Conservation (phyloP, 1,140 invertebrate species). For the Armadillidium nasatum region DNA sequence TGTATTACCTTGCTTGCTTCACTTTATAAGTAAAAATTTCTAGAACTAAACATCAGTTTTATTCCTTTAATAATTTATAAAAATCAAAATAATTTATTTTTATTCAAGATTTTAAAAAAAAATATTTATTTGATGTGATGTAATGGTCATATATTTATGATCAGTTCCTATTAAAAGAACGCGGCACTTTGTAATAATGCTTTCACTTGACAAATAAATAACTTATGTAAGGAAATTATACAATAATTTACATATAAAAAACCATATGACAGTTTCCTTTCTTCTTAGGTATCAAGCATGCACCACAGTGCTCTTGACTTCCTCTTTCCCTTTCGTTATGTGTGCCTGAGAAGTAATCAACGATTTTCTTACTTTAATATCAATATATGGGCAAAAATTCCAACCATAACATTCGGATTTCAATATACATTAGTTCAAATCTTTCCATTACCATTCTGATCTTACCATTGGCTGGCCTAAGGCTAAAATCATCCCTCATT, state of each 20-base stretch:
- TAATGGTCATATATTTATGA: not conserved
- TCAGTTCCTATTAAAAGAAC: not conserved
- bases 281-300: not conserved
- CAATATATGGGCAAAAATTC: slow-evolving; percentile 38
- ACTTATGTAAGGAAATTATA: not conserved
- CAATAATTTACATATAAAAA: not conserved
- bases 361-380: slow-evolving; percentile 39
- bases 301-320: not conserved
- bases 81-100: not conserved
- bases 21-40: too few species aligned
- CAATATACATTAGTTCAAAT: slow-evolving; percentile 43
- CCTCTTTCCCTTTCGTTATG: not conserved
- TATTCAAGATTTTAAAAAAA: not conserved
- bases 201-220: not conserved
- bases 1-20: too few species aligned
- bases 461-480: slow-evolving; percentile 30
- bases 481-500: slow-evolving; percentile 28
- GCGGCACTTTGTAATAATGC: not conserved
- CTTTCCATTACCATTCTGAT: slow-evolving; percentile 28
- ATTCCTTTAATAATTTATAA: not conserved
- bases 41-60: too few species aligned
- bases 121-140: not conserved
- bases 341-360: not conserved
- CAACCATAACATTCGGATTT: slow-evolving; percentile 40
- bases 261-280: not conserved